phyloP scores from a whole-genome alignment of 2,888 invertebrate genomes.

The Molorchus minor region DNA sequence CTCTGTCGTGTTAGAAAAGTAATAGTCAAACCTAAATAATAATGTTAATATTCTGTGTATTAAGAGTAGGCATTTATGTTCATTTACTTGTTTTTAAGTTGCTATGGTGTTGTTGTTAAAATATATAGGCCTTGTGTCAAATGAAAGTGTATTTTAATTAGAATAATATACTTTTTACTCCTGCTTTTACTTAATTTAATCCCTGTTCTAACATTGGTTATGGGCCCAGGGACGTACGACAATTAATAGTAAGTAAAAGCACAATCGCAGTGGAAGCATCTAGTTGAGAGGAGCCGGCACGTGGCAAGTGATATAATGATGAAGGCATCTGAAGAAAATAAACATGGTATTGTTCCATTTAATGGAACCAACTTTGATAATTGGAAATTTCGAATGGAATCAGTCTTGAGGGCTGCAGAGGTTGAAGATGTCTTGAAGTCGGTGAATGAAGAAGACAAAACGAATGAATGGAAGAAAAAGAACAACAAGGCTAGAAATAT shows the following conservation, averaged over 20 bases:
- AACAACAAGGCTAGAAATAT: slow-evolving; percentile 31
- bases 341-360: slow-evolving; percentile 29
- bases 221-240: slow-evolving; percentile 11
- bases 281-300: background rate
- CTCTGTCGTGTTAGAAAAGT: too few relatives aligned
- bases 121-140: too few relatives aligned
- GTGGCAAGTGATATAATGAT: background rate
- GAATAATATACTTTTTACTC: too few relatives aligned
- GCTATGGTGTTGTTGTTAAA: too few relatives aligned
- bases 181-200: too few relatives aligned
- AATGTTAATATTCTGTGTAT: too few relatives aligned
- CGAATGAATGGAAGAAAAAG: slow-evolving; percentile 28
- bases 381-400: slow-evolving; percentile 32
- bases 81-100: too few relatives aligned
- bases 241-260: background rate
- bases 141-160: too few relatives aligned
- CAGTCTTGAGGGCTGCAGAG: slow-evolving; percentile 26
- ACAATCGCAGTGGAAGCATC: background rate
- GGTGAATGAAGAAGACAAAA: slow-evolving; percentile 7
- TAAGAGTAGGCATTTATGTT: too few relatives aligned
- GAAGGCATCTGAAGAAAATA: slow-evolving; percentile 10
- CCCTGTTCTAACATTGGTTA: slow-evolving; percentile 26
- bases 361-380: slow-evolving; percentile 34
- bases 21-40: too few relatives aligned
- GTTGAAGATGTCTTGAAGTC: slow-evolving; percentile 18